Evolutionary conservation across 2,113 vertebrate genomes (phyloP), one percentile per base, ranked within the genome.

Genomic region (Euleptes europaea): DNA sequence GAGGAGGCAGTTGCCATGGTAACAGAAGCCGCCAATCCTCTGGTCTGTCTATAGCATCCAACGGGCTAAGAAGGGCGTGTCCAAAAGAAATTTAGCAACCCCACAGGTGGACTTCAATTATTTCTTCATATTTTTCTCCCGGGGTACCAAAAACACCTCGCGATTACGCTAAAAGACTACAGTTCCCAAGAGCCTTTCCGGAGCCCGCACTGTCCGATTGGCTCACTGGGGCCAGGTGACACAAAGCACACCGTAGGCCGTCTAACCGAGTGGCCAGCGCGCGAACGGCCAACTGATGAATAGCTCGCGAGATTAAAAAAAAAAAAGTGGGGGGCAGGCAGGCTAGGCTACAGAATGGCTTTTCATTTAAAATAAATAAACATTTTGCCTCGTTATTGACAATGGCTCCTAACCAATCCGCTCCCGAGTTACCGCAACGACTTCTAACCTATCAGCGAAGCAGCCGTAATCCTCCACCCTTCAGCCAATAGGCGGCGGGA

Each of bases 1-100:
- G 60, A 63, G 28, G 26, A 73, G 28, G 47, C 54, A 74, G 81
- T 83, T 83, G 71, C 81, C 71, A 83, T 74, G 54, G 81, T 54
- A 83, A 83, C 81, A 63, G 5, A 31, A 33, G 26, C 49, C 28
- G 28, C 28, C 44, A 31, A 33, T 28, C 38, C 69, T 15, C 66
- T 35, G 28, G 31, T 31, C 12, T 44, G 21, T 23, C 19, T 65
- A 10, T 12, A 57, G 33, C 49, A 72, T 72, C 81, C 71, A 63
- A 71, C 47, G 11, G 49, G 42, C 17, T n/a, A 19, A 33, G 35
- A 21, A 19, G 1, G 9, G 9, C 13, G 19, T 26, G 21, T 23
- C 40, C 19, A 31, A 40, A 65, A 8, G 4, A 19, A 21, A 4
- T 21, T 19, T 1, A 4, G 51, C 5, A 3, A 23, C 5, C 33